A percentile compares a stretch with the other conserved stretches of the same genome.
phyloP scores from a whole-genome alignment of 2,797 vertebrate genomes.

The Pantherophis alleghaniensis region DNA sequence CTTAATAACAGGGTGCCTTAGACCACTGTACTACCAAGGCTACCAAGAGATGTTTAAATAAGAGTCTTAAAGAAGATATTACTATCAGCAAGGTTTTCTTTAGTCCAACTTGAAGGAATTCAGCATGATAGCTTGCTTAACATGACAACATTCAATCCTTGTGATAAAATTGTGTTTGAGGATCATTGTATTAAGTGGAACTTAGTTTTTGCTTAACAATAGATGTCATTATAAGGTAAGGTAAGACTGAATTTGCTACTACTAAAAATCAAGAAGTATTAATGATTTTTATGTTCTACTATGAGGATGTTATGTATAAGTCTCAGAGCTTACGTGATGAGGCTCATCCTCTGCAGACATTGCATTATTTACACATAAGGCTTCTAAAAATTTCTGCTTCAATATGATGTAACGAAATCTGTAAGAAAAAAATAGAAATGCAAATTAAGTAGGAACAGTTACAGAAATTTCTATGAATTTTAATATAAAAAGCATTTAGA shows the following conservation, averaged over 20 bases:
- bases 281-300: background rate
- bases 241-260: background rate
- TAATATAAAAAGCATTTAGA: conserved; percentile 7
- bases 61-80: background rate
- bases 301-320: conserved; percentile 17
- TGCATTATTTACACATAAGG: conserved; percentile 94
- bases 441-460: background rate
- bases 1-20: too few relatives aligned
- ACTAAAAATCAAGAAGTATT: background rate
- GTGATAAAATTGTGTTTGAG: background rate
- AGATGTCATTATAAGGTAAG: background rate
- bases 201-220: background rate
- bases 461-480: background rate
- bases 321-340: conserved; percentile 83
- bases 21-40: too few relatives aligned
- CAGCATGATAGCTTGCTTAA: background rate
- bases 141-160: background rate
- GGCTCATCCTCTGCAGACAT: conserved; percentile 92
- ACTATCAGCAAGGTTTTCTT: background rate
- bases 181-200: background rate
- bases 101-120: background rate
- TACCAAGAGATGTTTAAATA: background rate
- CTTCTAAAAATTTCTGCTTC: conserved; percentile 97
- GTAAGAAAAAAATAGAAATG: conserved; percentile 46
- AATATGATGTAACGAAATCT: conserved; percentile 95